Evolutionary conservation across 2,888 invertebrate species (phyloP), one percentile per base, ranked within the genome.

Genomic region (Onthophagus sagittarius): DNA sequence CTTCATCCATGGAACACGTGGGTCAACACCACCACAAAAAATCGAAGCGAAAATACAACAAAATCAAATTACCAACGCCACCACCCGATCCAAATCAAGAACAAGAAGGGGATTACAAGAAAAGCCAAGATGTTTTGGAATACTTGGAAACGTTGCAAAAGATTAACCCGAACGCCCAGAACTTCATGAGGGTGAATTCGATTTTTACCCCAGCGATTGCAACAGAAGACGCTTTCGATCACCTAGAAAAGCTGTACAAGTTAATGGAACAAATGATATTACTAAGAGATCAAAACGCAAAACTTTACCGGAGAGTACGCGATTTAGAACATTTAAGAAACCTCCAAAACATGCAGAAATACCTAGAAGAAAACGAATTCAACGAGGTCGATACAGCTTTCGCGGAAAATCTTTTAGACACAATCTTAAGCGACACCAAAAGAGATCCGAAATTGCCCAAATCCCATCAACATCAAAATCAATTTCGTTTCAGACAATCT

Each of bases 191-290:
- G 5, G 88, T 90, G 0, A 88, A 86, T 72, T 87, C 89, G 11
- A 84, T 88, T 2, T 90, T 91, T 67, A 84, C 87, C 2, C 88
- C 86, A 39, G 88, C 89, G 0, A 86, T 90, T 77, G 89, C 89
- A 14, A 88, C 90, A 0, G 86, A 90, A 9, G 90, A 91, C 78
- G 90, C 91, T 0, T 88, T 96, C 76, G 94, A 94, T 80, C 94
- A 95, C 80, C 84, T 96, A 70, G 94, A 94, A 78, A 93, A 93
- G 79, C 87, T 96, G 5, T 90, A 94, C 79, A 89, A 90, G 75
- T 85, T 96, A 39, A 88, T 95, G 84, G 93, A 95, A 80, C 93
- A 94, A 80, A 88, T 94, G 77, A 87, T 93, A 5, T 89, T 89
- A 63, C 84, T 94, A 62, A 89, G 91, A 77, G 91, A 93, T 79